These are phyloP conservation scores for Ormia ochracea DNA, from an alignment of 2,888 invertebrate genomes.

Conservation along the genomic window DNA sequence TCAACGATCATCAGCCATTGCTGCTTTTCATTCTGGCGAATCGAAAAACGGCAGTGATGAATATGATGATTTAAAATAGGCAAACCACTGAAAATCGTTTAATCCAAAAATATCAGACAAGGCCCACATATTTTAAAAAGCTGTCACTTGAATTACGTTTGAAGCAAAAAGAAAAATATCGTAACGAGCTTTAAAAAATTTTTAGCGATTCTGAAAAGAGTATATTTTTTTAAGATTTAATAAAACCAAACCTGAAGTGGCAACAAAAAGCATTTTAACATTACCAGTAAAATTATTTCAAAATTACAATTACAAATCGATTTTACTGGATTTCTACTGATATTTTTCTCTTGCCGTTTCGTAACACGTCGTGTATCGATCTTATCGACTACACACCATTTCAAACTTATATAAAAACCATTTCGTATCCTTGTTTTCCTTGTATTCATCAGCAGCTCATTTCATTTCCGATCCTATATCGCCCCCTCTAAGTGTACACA, in stretches of 20 bases:
- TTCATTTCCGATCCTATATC: conserved; percentile 9
- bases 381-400: neutral
- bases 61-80: conserved; percentile 76
- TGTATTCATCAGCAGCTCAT: conserved; percentile 18
- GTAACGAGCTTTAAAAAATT: no score
- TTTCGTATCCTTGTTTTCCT: conserved; percentile 9
- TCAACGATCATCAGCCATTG: conserved; percentile 69
- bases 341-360: conserved; percentile 9
- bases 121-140: conserved; percentile 6
- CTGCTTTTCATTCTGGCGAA: conserved; percentile 74
- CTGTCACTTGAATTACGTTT: neutral
- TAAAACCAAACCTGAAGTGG: no score
- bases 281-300: no score
- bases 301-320: no score
- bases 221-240: no score
- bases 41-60: conserved; percentile 76
- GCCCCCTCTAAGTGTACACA: neutral
- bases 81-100: neutral
- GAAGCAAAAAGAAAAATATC: neutral
- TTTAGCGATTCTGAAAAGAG: no score
- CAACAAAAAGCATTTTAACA: no score
- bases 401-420: conserved; percentile 17
- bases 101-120: neutral
- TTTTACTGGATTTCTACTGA: neutral
- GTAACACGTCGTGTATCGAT: neutral